Percentiles rank a stretch among this genome's conserved stretches.
Conservation (phyloP, 1,140 invertebrate genomes). For the Brachionus angularis region DNA sequence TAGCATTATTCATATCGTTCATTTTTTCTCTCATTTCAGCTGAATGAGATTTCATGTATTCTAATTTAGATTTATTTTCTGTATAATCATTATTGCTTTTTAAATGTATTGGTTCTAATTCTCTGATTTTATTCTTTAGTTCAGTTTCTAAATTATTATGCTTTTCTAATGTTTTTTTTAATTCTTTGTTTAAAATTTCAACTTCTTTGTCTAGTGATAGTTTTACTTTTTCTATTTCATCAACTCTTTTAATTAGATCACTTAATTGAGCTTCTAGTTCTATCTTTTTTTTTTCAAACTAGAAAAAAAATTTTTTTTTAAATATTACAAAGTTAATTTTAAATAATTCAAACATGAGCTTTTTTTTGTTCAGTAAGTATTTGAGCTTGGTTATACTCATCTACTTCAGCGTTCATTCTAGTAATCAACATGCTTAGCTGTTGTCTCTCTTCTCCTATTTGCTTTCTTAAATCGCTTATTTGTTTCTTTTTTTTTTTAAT, state of each 20-base stretch:
- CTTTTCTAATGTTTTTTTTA: not conserved
- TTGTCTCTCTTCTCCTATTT: constrained; percentile 35
- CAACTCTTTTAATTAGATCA: not conserved
- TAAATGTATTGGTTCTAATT: constrained; percentile 4
- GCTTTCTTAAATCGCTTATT: constrained; percentile 32
- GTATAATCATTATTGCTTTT: not conserved
- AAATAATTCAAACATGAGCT: not conserved
- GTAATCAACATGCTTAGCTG: constrained; percentile 8
- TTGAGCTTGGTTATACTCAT: constrained; percentile 2
- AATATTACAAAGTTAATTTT: not conserved
- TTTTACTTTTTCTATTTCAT: not conserved
- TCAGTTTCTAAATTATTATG: not conserved
- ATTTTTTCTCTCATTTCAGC: constrained; percentile 40
- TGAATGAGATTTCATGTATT: constrained; percentile 34
- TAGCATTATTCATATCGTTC: constrained; percentile 19
- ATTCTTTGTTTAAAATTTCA: not conserved
- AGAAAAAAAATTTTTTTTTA: constrained; percentile 15
- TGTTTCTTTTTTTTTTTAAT: constrained; percentile 33
- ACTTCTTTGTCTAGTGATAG: not conserved
- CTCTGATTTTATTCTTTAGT: constrained; percentile 1
- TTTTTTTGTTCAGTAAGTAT: not conserved
- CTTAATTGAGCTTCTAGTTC: constrained; percentile 14
- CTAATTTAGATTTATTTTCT: constrained; percentile 15
- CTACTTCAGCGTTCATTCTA: constrained; percentile 4
- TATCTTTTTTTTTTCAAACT: constrained; percentile 37